Percentiles rank a stretch among this genome's conserved stretches.
Conservation (phyloP, 2,888 invertebrate genomes). For the Zhengitettix transpicula region DNA sequence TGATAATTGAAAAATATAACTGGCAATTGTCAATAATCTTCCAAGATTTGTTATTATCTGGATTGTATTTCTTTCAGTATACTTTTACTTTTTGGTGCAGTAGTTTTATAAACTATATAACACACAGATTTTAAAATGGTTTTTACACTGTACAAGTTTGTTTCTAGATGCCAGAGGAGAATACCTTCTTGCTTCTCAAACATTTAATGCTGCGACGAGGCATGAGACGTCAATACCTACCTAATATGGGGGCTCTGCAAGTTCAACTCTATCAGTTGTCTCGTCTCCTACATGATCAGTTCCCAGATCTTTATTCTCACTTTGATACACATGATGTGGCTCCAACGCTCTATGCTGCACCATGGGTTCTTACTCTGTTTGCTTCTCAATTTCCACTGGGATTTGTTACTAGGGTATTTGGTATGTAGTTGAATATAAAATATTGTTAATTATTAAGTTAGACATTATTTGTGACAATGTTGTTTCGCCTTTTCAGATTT, state of each 20-base stretch:
- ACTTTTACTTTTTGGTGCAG: too few species aligned
- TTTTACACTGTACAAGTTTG: too few species aligned
- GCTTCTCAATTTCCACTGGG: conserved; percentile 93
- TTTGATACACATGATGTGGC: conserved; percentile 78
- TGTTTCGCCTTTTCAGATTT: conserved; percentile 44
- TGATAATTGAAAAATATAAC: too few species aligned
- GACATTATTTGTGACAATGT: background rate
- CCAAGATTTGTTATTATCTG: too few species aligned
- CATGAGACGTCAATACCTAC: conserved; percentile 74
- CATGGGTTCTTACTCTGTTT: conserved; percentile 91
- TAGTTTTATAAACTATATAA: too few species aligned
- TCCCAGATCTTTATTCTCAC: conserved; percentile 73
- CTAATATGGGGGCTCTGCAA: conserved; percentile 89
- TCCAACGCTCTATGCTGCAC: conserved; percentile 88
- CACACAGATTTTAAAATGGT: too few species aligned
- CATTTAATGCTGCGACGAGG: conserved; percentile 86
- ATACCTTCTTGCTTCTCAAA: conserved; percentile 71
- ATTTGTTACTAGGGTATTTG: conserved; percentile 86
- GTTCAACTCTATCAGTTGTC: conserved; percentile 86
- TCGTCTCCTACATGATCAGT: conserved; percentile 71
- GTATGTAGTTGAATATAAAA: conserved; percentile 29
- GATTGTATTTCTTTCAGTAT: too few species aligned
- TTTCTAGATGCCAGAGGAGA: conserved; percentile 78
- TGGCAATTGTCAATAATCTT: too few species aligned
- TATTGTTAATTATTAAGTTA: too few species aligned